Evolutionary conservation across 2,797 vertebrate genomes (phyloP).

Genomic region (Tauraco hartlaubi): DNA sequence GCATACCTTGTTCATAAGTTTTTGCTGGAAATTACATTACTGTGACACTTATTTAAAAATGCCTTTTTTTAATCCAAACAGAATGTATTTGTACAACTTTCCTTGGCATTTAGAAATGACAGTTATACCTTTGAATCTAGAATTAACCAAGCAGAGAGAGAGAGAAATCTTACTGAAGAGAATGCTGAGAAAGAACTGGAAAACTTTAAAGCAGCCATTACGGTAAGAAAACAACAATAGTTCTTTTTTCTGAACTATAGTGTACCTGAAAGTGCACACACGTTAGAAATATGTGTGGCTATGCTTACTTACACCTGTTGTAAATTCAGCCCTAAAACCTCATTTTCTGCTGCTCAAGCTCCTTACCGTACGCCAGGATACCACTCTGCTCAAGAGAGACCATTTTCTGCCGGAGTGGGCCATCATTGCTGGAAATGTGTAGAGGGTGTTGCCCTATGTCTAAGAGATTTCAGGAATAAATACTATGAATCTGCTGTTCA

Average conservation of each 20-base stretch:
- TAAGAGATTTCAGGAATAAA: not conserved
- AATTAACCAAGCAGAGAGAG: slow-evolving; percentile 93
- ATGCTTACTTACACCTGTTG: not conserved
- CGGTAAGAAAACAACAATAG: slow-evolving; percentile 79
- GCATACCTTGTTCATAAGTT: not conserved
- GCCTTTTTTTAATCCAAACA: slow-evolving; percentile 75
- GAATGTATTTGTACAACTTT: slow-evolving; percentile 98
- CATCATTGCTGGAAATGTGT: not conserved
- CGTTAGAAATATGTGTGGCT: not conserved
- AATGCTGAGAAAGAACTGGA: slow-evolving; percentile 97
- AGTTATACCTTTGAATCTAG: slow-evolving; percentile 96
- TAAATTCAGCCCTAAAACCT: not conserved
- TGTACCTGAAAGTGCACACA: not conserved
- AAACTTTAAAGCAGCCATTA: slow-evolving; percentile 92
- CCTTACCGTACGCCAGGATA: not conserved
- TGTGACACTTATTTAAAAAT: not conserved
- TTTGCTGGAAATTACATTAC: not conserved
- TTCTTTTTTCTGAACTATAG: not conserved
- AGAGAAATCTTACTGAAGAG: slow-evolving; percentile 95
- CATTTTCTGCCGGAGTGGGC: not conserved
- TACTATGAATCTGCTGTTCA: not conserved
- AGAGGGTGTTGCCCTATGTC: not conserved
- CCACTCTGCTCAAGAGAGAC: not conserved
- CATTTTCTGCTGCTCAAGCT: not conserved
- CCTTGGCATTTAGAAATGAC: slow-evolving; percentile 97